A percentile compares a stretch with the other conserved stretches of the same genome.
phyloP scores from a whole-genome alignment of 2,797 vertebrate genomes.

The Todus mexicanus region DNA sequence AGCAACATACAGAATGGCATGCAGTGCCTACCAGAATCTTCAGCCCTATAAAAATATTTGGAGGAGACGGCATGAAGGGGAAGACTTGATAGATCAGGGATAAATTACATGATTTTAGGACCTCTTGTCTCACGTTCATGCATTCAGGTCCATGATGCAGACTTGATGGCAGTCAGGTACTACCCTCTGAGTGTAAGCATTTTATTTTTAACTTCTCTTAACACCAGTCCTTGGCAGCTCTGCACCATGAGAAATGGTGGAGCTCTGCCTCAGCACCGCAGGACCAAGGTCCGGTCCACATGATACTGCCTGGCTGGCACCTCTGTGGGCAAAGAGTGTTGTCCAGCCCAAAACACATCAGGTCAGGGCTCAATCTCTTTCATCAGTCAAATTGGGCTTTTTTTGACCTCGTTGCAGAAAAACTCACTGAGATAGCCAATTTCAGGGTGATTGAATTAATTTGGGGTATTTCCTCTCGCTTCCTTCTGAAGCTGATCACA shows the following conservation, averaged over 20 bases:
- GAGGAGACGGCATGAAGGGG: not conserved
- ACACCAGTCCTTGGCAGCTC: not conserved
- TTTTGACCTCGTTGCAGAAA: not conserved
- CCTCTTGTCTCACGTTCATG: not conserved
- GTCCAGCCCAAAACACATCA: not conserved
- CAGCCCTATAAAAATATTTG: not conserved
- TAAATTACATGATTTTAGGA: not conserved
- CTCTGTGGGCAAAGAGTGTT: not conserved
- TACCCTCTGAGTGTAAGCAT: not conserved
- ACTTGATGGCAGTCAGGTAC: not conserved
- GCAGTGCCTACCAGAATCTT: not conserved
- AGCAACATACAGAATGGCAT: not conserved
- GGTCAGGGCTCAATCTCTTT: not conserved
- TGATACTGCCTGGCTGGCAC: not conserved
- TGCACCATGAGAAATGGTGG: not conserved
- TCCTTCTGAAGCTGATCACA: not conserved
- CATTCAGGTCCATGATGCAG: not conserved
- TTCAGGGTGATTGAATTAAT: not conserved
- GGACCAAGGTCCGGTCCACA: accelerated
- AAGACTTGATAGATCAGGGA: not conserved
- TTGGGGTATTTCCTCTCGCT: not conserved
- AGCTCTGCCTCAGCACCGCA: not conserved
- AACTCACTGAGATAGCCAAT: not conserved
- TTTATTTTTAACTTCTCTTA: not conserved
- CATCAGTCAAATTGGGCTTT: not conserved